Evolutionary conservation across 2,888 invertebrate species (phyloP), one percentile per base, ranked within the genome.

Genomic region (Sceliomorpha sp.): DNA sequence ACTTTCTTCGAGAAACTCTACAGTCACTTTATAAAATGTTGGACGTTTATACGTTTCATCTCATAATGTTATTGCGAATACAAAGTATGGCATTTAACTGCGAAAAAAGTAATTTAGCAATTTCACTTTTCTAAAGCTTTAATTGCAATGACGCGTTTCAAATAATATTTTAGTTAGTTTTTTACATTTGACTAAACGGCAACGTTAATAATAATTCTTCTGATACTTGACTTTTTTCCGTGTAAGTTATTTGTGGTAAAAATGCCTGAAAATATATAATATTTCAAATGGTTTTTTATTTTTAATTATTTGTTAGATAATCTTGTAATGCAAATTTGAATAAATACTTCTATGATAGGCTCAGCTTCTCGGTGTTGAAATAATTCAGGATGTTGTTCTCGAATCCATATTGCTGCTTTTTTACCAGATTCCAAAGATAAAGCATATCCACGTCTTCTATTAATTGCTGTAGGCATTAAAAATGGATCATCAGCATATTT

Each of bases 401-500:
- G 90, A 53, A 97, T 90, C 95, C 95, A 97, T 58, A 92, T 91
- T 0, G 97, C 97, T 6, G 97, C 94, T 88, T 95, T 96, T 12
- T 93, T 91, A 1, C 97, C 97, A 2, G 96, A 91, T 87, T 97
- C 97, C 73, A 94, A 94, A 0, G 97, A 91, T 81, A 98, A 89
- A 0, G 96, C 93, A 89, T 91, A 97, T 0, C 91, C 89, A 68
- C 96, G 90, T 87, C 95, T 93, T 73, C 85, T 90, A 1, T 89
- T 68, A 87, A 93, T 94, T 5, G 94, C 95, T 60, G 90, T 87
- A 0, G 97, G 97, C 73, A 94, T 94, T 9, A 97, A 90, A 81
- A 90, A 96, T 0, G 98, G 97, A 89, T 98, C 98, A 90, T 98
- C 98, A 79, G 96, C 95, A 85, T 93, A 98, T 84, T 95, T 95